Evolutionary conservation across 2,113 vertebrate species (phyloP).

Genomic region (Pseudopodoces humilis): DNA sequence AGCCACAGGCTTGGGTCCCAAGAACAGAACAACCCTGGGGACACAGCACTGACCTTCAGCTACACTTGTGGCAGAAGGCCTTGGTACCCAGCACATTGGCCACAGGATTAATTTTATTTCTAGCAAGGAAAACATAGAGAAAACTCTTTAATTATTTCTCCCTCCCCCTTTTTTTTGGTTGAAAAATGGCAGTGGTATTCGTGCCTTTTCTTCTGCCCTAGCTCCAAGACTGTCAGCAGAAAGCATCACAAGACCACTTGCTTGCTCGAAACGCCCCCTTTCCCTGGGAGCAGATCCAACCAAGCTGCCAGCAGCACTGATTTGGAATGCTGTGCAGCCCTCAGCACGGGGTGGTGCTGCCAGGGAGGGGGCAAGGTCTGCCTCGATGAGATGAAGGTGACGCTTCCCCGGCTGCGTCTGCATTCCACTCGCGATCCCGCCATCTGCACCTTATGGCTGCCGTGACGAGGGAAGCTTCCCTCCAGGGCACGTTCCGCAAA

Average conservation of each 20-base stretch:
- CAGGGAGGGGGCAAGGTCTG: not conserved
- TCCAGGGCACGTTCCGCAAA: slow-evolving; percentile 12
- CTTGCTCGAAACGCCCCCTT: fast-evolving
- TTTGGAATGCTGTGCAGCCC: not conserved
- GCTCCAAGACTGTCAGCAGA: not conserved
- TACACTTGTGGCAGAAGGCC: fast-evolving
- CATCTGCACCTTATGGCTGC: slow-evolving; percentile 37
- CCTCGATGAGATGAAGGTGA: not conserved
- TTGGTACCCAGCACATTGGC: not conserved
- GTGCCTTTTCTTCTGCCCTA: not conserved
- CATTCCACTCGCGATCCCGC: not conserved
- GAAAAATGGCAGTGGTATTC: not conserved
- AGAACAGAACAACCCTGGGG: not conserved
- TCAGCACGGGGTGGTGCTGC: fast-evolving
- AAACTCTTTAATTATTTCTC: not conserved
- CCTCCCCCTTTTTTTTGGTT: not conserved
- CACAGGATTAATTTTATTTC: not conserved
- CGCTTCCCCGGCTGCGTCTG: not conserved
- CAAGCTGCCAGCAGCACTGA: not conserved
- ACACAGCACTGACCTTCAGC: not conserved
- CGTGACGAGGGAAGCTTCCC: not conserved
- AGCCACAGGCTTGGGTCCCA: not conserved
- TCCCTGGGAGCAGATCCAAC: not conserved
- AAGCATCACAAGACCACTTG: not conserved
- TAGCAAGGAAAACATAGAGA: not conserved